A percentile compares a stretch with the other conserved stretches of the same genome.
Conservation (phyloP, 1,140 invertebrate genomes). For the Acromyrmex heyeri region DNA sequence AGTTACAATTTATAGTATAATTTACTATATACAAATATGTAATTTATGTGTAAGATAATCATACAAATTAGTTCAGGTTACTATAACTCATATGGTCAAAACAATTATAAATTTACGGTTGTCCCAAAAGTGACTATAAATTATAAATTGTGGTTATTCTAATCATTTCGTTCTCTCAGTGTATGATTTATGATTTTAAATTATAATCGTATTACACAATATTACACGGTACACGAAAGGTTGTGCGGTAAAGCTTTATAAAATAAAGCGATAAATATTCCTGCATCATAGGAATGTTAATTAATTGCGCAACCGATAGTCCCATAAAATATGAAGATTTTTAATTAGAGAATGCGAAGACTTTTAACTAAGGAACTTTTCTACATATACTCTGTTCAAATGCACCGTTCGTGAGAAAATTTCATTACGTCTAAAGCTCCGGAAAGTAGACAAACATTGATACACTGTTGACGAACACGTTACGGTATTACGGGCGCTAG, state of each 20-base stretch:
- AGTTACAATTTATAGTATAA: too few species aligned
- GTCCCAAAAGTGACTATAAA: too few species aligned
- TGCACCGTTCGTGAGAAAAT: slow-evolving; percentile 28
- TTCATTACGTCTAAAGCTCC: slow-evolving; percentile 51
- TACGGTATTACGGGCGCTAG: not conserved
- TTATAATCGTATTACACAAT: not conserved
- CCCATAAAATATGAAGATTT: not conserved
- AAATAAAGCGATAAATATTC: slow-evolving; percentile 16
- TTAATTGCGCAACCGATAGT: slow-evolving; percentile 41
- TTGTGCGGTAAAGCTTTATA: not conserved
- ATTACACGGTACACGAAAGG: not conserved
- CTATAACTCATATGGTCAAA: too few species aligned
- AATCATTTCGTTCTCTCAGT: too few species aligned
- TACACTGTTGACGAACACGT: slow-evolving; percentile 32
- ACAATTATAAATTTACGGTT: too few species aligned
- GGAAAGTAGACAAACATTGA: slow-evolving; percentile 51
- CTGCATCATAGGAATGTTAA: slow-evolving; percentile 32
- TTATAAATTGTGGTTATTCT: too few species aligned
- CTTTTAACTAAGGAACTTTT: slow-evolving; percentile 33
- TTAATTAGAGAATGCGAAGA: not conserved
- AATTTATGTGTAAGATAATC: too few species aligned
- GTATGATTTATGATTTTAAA: not conserved
- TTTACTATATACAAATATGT: too few species aligned
- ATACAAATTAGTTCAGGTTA: too few species aligned
- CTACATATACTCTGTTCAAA: not conserved